Evolutionary conservation across 2,113 vertebrate species (phyloP).

Genomic region (Ploceus nigricollis): DNA sequence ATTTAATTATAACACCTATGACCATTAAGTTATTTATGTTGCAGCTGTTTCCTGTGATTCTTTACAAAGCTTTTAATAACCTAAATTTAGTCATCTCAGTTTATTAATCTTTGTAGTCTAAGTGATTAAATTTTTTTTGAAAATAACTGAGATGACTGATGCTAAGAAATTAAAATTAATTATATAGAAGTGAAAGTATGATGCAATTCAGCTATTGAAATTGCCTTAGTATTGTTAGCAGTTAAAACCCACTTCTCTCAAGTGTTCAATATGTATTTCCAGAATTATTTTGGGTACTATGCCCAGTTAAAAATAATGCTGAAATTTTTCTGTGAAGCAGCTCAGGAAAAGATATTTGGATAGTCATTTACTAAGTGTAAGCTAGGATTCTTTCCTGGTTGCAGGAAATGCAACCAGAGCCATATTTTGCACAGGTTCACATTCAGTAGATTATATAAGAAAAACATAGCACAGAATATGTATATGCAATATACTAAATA

Average conservation of each 20-base stretch:
- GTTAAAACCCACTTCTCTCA: conserved; percentile 29
- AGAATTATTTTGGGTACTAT: conserved; percentile 23
- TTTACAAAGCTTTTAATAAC: conserved; percentile 52
- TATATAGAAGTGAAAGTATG: background rate
- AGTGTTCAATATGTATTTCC: conserved; percentile 52
- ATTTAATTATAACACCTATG: conserved; percentile 47
- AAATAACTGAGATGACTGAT: conserved; percentile 42
- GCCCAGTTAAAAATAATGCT: conserved; percentile 28
- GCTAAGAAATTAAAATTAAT: conserved; percentile 64
- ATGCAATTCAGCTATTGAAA: conserved; percentile 40
- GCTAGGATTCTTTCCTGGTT: conserved; percentile 11
- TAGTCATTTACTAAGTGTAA: conserved; percentile 19
- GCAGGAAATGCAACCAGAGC: background rate
- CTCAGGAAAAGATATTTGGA: conserved; percentile 13
- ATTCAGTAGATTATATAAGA: background rate
- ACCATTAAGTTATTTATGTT: conserved; percentile 51
- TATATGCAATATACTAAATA: background rate
- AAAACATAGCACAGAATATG: background rate
- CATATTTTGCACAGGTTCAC: background rate
- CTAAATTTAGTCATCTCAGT: background rate
- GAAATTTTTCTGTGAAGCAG: background rate
- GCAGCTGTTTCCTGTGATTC: background rate
- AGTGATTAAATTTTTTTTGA: background rate
- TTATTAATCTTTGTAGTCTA: background rate
- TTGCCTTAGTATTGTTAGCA: conserved; percentile 41